Base-by-base conservation (phyloP, 2,888 invertebrate species). In the Scaptomyza polygonia region DNA sequence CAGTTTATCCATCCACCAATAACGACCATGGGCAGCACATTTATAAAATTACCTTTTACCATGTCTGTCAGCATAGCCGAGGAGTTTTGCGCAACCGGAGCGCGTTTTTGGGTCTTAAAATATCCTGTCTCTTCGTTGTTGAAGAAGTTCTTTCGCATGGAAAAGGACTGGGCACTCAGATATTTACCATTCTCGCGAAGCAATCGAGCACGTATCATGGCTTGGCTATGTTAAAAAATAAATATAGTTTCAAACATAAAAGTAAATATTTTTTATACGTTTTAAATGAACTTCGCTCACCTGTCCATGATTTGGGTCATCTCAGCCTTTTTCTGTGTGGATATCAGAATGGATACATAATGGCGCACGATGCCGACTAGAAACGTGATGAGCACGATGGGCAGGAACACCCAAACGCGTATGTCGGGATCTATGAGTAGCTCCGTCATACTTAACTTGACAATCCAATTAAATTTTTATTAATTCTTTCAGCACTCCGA, bases 1-100 rank as follows among this genome's bases (percentile, higher is more conserved):
- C 99, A 99, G 92, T 99, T 99, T 86, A 99, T 99, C 99, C 99
- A 99, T 30, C 92, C 99, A 88, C 99, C 99, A 81, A 99, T 99
- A 5, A 99, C 95, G 73, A 99, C 97, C 99, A 99, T 99, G 0
- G 99, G 99, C 79, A 99, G 92, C 21, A 99, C 98, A 93, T 99
- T 99, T 4, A 99, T 98, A 29, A 99, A 94, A 92, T 99, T 99
- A 49, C 99, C 99, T 92, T 99, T 99, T 62, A 99, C 93, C 98
- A 99, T 99, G 88, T 99, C 99, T 0, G 98, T 98, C 95, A 99
- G 97, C 95, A 98, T 97, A 2, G 98, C 97, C 95, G 99, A 98
- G 12, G 98, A 98, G 90, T 99, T 99, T 91, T 95, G 93, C 16
- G 96, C 95, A n/a, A 95, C 94, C 1, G 96, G 95, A 48, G 96